Base-by-base conservation (phyloP, 2,113 vertebrate genomes). In the Xiphias gladius region DNA sequence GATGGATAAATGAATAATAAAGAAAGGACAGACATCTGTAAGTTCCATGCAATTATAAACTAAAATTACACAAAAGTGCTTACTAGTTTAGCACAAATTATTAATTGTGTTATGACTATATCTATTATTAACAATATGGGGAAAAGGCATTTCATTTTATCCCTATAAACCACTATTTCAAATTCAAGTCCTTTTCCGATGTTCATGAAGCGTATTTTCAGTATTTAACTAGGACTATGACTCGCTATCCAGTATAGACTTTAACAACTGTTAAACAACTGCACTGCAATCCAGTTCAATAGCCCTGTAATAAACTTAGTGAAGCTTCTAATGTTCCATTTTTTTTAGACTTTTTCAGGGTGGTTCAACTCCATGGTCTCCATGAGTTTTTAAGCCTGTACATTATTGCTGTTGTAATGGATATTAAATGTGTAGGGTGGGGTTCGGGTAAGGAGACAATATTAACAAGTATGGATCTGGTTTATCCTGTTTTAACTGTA, bases 101-200 rank as follows among this genome's bases (percentile, higher is more conserved):
- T 93, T 91, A 73, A 90, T 83, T 82, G 83, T 80, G 79, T 80
- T 78, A 90, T 86, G 19, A 81, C 82, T 89, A 85, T 71, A 85
- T 90, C 52, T 73, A 84, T 86, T 83, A 66, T 76, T 83, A 68
- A 81, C 72, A 78, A 73, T 65, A 65, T 41, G 22, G 70, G 24
- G 35, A 22, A 46, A 16, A 54, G 26, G 37, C 79, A 83, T 79
- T 79, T 73, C 13, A 79, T 59, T 75, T 79, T 52, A 57, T 55
- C 50, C 65, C 57, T 24, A 52, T 57, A 82, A 84, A 82, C 26
- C 22, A 39, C 10, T 39, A 22, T 74, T 80, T 66, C 48, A 83
- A 46, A 39, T 58, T 19, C 12, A 37, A 50, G 39, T 4, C 28
- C 14, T 28, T 69, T 58, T 48, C 13, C 26, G 41, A 19, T 58